A percentile compares a stretch with the other conserved stretches of the same genome.
These are phyloP conservation scores for Onychostoma macrolepis DNA, from an alignment of 2,113 vertebrate species.

Conservation along the genomic window DNA sequence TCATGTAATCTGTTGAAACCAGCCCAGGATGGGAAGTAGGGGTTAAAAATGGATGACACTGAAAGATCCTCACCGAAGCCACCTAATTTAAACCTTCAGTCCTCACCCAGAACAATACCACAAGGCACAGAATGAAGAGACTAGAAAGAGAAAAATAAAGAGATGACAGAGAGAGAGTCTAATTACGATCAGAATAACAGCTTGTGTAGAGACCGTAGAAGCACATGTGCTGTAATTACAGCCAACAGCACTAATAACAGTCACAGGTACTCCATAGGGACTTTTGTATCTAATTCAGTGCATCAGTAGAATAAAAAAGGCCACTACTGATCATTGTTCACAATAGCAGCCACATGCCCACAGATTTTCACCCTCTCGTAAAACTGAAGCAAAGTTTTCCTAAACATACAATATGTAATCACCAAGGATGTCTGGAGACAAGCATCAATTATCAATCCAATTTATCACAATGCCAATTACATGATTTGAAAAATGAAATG, in stretches of 20 bases:
- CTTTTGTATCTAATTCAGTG: conserved; percentile 66
- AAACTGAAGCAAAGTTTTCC: background rate
- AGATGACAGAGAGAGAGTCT: conserved; percentile 46
- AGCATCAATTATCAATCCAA: background rate
- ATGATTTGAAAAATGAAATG: background rate
- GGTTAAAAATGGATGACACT: conserved; percentile 16
- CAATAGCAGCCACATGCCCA: background rate
- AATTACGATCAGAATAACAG: conserved; percentile 40
- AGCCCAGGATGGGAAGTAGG: background rate
- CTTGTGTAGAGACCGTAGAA: conserved; percentile 21
- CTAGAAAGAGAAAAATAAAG: conserved; percentile 15
- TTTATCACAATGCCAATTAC: background rate
- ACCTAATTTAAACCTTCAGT: conserved; percentile 39
- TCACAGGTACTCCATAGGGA: conserved; percentile 58
- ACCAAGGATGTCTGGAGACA: background rate
- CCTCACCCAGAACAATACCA: conserved; percentile 15
- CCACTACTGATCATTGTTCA: conserved; percentile 5
- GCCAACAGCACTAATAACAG: conserved; percentile 56
- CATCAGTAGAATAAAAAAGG: conserved; percentile 56
- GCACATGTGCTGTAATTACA: conserved; percentile 61
- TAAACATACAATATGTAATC: background rate
- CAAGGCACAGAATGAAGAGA: conserved; percentile 19
- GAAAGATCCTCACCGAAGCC: background rate
- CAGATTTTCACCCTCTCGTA: too few relatives aligned
- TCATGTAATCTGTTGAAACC: background rate